Conservation (phyloP, 2,888 invertebrate species). For the Watsonalla cultraria region DNA sequence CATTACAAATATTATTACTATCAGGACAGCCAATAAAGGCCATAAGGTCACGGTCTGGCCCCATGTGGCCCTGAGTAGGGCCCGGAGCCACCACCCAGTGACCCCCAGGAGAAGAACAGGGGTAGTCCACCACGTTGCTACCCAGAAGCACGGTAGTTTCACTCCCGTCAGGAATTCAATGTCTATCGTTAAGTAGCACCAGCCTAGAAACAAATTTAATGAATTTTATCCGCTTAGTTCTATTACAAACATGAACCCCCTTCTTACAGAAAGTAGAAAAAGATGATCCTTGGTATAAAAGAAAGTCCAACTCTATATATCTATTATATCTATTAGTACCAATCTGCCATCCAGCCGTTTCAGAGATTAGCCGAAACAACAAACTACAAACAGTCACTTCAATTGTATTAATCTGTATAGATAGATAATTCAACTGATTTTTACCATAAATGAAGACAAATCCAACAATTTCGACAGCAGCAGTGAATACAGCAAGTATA, state of each 20-base stretch:
- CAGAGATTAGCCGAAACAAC: too few relatives aligned
- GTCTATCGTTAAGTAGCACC: slow-evolving; percentile 58
- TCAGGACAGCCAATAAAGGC: slow-evolving; percentile 55
- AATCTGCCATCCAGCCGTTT: too few relatives aligned
- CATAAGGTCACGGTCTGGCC: slow-evolving; percentile 44
- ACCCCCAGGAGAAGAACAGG: slow-evolving; percentile 54
- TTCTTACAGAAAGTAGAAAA: background rate
- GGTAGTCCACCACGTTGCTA: slow-evolving; percentile 56
- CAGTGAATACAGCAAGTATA: slow-evolving; percentile 54
- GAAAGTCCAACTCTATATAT: too few relatives aligned
- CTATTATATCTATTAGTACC: too few relatives aligned
- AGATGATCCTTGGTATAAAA: too few relatives aligned
- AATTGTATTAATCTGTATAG: too few relatives aligned
- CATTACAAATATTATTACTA: slow-evolving; percentile 53
- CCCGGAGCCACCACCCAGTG: slow-evolving; percentile 67
- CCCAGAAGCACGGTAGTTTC: slow-evolving; percentile 56
- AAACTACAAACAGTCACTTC: too few relatives aligned
- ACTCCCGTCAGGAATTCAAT: slow-evolving; percentile 65
- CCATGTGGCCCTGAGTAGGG: slow-evolving; percentile 43
- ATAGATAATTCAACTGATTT: too few relatives aligned
- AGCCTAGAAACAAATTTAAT: slow-evolving; percentile 43
- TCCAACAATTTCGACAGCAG: slow-evolving; percentile 58
- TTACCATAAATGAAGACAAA: slow-evolving; percentile 70
- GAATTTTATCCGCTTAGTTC: too few relatives aligned
- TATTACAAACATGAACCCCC: too few relatives aligned